Percentiles rank a stretch among this genome's conserved stretches.
phyloP scores from a whole-genome alignment of 2,113 vertebrate species.

The Dromaius novaehollandiae region DNA sequence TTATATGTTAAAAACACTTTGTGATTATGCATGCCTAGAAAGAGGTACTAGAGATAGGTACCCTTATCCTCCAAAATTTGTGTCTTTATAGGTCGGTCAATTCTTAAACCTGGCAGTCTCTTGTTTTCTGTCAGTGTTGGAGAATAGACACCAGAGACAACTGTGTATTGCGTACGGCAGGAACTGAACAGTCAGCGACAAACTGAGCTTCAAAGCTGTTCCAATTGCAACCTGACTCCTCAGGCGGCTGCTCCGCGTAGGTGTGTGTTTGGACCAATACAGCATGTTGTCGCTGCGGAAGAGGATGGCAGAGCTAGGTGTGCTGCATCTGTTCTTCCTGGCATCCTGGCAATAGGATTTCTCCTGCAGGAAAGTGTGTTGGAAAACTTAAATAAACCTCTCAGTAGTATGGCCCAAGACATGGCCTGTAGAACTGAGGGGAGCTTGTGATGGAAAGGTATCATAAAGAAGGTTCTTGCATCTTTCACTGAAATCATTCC shows the following conservation, averaged over 20 bases:
- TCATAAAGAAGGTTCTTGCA: not conserved
- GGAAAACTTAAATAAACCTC: not conserved
- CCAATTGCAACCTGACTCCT: not conserved
- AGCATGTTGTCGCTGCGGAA: not conserved
- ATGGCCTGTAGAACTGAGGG: not conserved
- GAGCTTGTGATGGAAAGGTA: not conserved
- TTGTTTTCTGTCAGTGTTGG: not conserved
- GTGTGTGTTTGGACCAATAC: not conserved
- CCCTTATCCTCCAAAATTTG: not conserved
- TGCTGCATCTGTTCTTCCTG: constrained; percentile 25
- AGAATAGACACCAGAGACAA: not conserved
- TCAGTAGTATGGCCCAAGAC: not conserved
- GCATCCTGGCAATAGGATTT: not conserved
- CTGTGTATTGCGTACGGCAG: not conserved
- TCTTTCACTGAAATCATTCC: not conserved
- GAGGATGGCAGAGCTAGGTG: not conserved
- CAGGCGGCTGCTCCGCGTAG: not conserved
- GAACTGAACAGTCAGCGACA: not conserved
- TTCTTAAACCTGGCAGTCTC: not conserved
- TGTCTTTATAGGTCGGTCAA: not conserved
- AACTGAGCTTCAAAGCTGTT: not conserved
- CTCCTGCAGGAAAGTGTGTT: not conserved
- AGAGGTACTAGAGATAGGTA: not conserved
- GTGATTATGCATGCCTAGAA: not conserved
- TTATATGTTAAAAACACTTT: not conserved